Conservation (phyloP, 2,113 vertebrate species). For the Callithrix jacchus region DNA sequence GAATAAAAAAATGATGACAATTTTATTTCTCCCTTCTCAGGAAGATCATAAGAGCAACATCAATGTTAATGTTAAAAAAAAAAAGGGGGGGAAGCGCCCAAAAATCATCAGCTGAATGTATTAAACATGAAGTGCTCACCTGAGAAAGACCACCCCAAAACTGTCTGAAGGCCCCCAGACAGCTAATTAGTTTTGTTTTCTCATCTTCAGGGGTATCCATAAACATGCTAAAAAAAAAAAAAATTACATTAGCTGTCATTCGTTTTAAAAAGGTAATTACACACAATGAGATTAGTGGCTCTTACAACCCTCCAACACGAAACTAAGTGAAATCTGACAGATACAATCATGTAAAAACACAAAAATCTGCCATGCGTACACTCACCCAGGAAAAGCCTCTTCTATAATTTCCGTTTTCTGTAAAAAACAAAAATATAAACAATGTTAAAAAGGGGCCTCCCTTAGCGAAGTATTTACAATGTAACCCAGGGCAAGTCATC, state of each 20-base stretch:
- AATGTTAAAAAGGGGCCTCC: neutral
- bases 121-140: constrained; percentile 82
- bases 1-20: neutral
- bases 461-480: neutral
- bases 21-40: neutral
- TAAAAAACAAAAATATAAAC: constrained; percentile 41
- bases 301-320: neutral
- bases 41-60: constrained; percentile 7
- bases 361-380: neutral
- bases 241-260: constrained; percentile 31
- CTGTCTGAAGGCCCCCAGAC: constrained; percentile 94
- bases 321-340: neutral
- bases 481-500: neutral
- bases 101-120: neutral
- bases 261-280: neutral
- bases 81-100: neutral
- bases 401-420: constrained; percentile 99
- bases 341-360: neutral
- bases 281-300: neutral
- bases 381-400: constrained; percentile 98
- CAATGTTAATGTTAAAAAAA: neutral
- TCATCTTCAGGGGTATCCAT: constrained; percentile 98
- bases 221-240: constrained; percentile 91
- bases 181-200: constrained; percentile 95
- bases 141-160: constrained; percentile 96